Evolutionary conservation across 2,797 vertebrate genomes (phyloP).

Genomic region (Pangasius mekongensis): DNA sequence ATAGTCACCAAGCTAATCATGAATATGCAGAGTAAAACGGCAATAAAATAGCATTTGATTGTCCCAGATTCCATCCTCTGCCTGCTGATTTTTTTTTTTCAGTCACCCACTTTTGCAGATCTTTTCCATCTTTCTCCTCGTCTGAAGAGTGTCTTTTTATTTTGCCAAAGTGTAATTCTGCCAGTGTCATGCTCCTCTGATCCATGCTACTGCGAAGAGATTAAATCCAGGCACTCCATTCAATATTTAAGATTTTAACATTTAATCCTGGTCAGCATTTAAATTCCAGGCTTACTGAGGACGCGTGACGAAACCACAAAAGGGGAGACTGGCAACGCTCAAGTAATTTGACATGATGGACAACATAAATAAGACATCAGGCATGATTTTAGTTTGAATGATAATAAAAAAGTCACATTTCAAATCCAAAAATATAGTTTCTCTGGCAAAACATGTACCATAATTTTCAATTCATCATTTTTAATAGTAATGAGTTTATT

Average conservation of each 20-base stretch:
- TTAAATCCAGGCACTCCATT: constrained; percentile 62
- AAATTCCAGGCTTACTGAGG: constrained; percentile 30
- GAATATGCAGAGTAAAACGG: too few relatives aligned
- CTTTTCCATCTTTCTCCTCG: constrained; percentile 47
- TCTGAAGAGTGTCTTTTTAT: constrained; percentile 50
- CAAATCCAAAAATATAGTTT: not conserved
- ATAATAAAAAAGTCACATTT: not conserved
- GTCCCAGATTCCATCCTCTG: not conserved
- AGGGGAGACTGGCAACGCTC: constrained; percentile 12
- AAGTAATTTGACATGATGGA: constrained; percentile 52
- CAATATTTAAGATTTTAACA: constrained; percentile 73
- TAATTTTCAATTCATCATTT: not conserved
- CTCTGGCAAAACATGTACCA: not conserved
- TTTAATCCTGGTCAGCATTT: constrained; percentile 64
- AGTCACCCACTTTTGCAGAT: constrained; percentile 5
- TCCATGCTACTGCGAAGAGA: constrained; percentile 59
- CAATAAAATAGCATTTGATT: too few relatives aligned
- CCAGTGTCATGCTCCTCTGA: constrained; percentile 58
- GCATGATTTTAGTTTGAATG: constrained; percentile 50
- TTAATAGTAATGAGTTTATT: not conserved
- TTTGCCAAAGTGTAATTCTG: constrained; percentile 60
- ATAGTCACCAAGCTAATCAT: too few relatives aligned
- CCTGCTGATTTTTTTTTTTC: not conserved
- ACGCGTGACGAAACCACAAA: not conserved
- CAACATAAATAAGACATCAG: constrained; percentile 49